Base-by-base conservation (phyloP, 1,140 invertebrate genomes). In the Rhynchophorus ferrugineus region DNA sequence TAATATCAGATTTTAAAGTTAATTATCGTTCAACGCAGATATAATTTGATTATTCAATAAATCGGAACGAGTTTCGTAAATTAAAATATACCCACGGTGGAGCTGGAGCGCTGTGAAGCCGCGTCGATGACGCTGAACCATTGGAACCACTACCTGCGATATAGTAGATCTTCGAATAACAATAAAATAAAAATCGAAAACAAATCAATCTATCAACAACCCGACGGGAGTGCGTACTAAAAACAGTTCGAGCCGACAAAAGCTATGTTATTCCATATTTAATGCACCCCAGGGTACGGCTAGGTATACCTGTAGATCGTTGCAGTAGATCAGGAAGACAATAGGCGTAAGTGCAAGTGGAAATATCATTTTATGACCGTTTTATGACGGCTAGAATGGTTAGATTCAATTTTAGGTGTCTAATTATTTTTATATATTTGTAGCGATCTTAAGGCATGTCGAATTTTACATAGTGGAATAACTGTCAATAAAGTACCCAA, bases 181-280 rank as follows among this genome's bases (percentile, higher is more conserved):
- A 61, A 61, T 57, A 62, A 61, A 51, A 57, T 49, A 55, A 59
- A 61, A 57, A 48, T 11, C 24, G 54, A 60, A 60, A 58, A 53
- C 61, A 58, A 61, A 64, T 64, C 62, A 64, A 64, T 64, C 62
- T 61, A 59, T 64, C 62, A 62, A 50, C 61, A 52, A 55, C 59
- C 54, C 61, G 22, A 47, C 53, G 59, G 60, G 62, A 60, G 44
- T 43, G 59, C 53, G 44, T 53, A 54, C 34, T 36, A 45, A 36
- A 42, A 34, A 19, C 45, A 44, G 45, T 16, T 44, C 16, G 42
- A 57, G 57, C 61, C 61, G 61, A 63, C 61, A 63, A 63, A 63
- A 63, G 59, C 55, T 52, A 47, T 63, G 60, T 61, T 61, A 63
- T 61, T 61, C 50, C 60, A 56, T 63, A 60, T 63, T 61, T 61